Percentiles rank a stretch among this genome's conserved stretches.
Conservation (phyloP, 2,113 vertebrate species). For the Corynorhinus townsendii region DNA sequence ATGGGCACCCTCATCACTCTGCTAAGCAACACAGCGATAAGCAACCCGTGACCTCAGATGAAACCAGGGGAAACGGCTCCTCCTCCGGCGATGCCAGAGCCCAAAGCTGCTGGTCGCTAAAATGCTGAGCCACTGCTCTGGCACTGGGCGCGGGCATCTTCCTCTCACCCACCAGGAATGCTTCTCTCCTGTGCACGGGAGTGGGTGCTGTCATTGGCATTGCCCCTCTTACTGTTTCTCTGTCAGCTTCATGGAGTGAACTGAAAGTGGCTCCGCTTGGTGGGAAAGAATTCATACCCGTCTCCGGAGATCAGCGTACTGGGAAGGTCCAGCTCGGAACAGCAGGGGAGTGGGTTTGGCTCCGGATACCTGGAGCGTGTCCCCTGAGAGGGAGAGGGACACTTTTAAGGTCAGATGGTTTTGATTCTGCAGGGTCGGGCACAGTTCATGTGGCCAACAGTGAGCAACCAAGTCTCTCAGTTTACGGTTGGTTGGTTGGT, state of each 20-base stretch:
- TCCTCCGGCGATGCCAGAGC: not conserved
- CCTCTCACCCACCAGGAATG: not conserved
- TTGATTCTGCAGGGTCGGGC: not conserved
- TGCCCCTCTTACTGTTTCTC: not conserved
- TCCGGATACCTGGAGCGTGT: not conserved
- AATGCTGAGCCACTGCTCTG: not conserved
- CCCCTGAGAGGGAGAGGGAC: not conserved
- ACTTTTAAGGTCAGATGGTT: not conserved
- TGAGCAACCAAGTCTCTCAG: not conserved
- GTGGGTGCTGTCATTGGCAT: not conserved
- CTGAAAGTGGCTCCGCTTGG: not conserved
- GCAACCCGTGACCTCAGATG: not conserved
- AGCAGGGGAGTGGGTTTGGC: not conserved
- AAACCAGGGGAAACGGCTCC: slow-evolving; percentile 16
- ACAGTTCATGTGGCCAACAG: not conserved
- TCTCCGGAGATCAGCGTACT: slow-evolving; percentile 1
- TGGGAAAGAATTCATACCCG: not conserved
- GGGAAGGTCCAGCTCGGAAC: not conserved
- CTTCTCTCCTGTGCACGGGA: not conserved
- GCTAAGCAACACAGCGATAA: slow-evolving; percentile 3
- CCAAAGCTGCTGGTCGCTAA: not conserved
- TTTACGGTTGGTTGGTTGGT: not conserved
- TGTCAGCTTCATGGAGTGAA: not conserved
- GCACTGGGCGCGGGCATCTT: not conserved
- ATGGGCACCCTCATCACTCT: slow-evolving; percentile 34